Base-by-base conservation (phyloP, 2,888 invertebrate genomes). In the Arrhopalites spinosus region DNA sequence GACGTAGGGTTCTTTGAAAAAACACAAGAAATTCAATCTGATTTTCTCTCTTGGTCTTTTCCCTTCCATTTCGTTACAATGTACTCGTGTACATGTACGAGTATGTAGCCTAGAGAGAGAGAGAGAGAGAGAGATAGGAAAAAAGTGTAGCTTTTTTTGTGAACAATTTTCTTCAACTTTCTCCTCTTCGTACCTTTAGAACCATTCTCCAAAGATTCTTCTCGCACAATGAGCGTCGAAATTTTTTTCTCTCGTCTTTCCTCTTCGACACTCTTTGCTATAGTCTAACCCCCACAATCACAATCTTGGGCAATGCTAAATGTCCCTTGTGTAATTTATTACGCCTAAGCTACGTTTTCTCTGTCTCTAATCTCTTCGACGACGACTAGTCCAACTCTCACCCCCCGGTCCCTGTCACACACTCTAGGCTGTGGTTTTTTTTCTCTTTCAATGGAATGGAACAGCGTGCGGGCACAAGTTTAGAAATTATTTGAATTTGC, bases 11-110 rank as follows among this genome's bases (percentile, higher is more conserved):
- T 53, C 53, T 53, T 53, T 53, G 53, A 53, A 17, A 36, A 50
- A 8, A 61, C 59, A 61, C 1, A 25, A 64, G 20, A 29, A 64
- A 64, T 68, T 68, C 68, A 47, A 45, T 68, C 68, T 68, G 68
- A 47, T 68, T 47, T 64, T 29, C 43, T 23, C n/a, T n/a, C 29
- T 43, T 13, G 7, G 17, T 66, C 66, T 30, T 27, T 15, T 25
- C 63, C 23, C n/a, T 36, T 43, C 3, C 43, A 7, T 23, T 27
- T n/a, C n/a, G n/a, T n/a, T n/a, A n/a, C n/a, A n/a, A n/a, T n/a
- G n/a, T n/a, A n/a, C n/a, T n/a, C n/a, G n/a, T n/a, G n/a, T n/a
- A n/a, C n/a, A n/a, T n/a, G n/a, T n/a, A n/a, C n/a, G n/a, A n/a
- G n/a, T n/a, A n/a, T n/a, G n/a, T n/a, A n/a, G n/a, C n/a, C n/a